phyloP scores from a whole-genome alignment of 2,888 invertebrate species.

The Diarsia dahlii region DNA sequence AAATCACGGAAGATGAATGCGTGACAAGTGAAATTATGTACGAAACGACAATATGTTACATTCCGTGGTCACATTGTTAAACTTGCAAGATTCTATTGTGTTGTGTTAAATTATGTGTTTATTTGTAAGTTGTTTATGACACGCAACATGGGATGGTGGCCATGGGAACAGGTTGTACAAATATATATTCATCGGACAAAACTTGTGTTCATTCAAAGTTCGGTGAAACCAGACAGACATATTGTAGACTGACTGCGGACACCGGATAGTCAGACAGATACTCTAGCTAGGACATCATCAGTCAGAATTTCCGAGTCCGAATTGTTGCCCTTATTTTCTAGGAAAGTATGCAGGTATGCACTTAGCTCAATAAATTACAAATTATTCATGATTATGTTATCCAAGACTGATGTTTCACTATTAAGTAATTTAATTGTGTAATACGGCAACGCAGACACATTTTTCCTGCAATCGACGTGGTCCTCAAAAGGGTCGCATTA shows the following conservation, averaged over 20 bases:
- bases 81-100: slow-evolving; percentile 44
- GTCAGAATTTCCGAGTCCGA: too few species aligned
- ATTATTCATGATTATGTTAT: not conserved
- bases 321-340: not conserved
- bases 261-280: not conserved
- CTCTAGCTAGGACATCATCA: not conserved
- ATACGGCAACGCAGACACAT: too few species aligned
- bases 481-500: slow-evolving; percentile 6
- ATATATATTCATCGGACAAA: not conserved
- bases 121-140: slow-evolving; percentile 34
- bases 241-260: not conserved
- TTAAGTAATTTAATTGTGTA: too few species aligned
- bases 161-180: not conserved
- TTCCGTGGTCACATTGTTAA: slow-evolving; percentile 22
- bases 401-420: not conserved
- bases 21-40: slow-evolving; percentile 44
- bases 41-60: slow-evolving; percentile 29
- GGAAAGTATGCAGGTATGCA: not conserved
- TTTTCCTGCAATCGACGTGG: not conserved
- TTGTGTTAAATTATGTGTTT: slow-evolving; percentile 31
- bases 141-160: slow-evolving; percentile 8
- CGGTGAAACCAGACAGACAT: not conserved
- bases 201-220: not conserved
- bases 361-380: not conserved
- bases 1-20: slow-evolving; percentile 40